Percentiles rank a stretch among this genome's conserved stretches.
Conservation (phyloP, 2,113 vertebrate species). For the Myrmophylax atrothorax region DNA sequence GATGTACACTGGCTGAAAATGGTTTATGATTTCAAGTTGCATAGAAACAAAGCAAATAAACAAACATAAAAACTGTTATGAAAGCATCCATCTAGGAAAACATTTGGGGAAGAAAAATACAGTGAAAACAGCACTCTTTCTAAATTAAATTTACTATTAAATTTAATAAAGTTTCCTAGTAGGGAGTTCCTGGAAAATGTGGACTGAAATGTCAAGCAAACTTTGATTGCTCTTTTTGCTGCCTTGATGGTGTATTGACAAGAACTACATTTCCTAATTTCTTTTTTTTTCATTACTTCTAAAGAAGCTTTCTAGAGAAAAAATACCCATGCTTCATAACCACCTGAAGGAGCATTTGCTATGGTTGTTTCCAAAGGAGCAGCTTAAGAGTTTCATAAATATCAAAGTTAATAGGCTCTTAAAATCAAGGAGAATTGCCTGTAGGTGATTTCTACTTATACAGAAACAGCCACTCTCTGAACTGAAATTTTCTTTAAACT, state of each 20-base stretch:
- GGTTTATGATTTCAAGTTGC: neutral
- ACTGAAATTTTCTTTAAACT: neutral
- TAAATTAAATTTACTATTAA: constrained; percentile 36
- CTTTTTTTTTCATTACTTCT: neutral
- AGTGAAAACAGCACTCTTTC: neutral
- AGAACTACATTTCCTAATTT: neutral
- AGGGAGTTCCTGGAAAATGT: neutral
- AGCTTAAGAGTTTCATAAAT: constrained; percentile 17
- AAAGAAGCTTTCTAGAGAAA: neutral
- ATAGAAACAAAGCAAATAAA: constrained; percentile 16
- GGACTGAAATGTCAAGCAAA: neutral
- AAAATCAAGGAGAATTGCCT: constrained; percentile 9
- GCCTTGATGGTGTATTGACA: neutral
- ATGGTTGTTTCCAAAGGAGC: constrained; percentile 53
- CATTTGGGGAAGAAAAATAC: neutral
- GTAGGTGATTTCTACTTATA: neutral
- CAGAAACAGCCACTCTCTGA: neutral
- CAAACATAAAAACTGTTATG: neutral
- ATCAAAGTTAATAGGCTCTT: neutral
- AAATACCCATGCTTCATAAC: neutral
- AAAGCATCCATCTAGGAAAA: neutral
- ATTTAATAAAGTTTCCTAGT: constrained; percentile 9
- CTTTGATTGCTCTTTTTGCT: neutral
- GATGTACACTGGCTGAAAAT: neutral
- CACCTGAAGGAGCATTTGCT: neutral